Evolutionary conservation across 2,888 invertebrate genomes (phyloP), one percentile per base, ranked within the genome.

Genomic region (Lithophane ornitopus): DNA sequence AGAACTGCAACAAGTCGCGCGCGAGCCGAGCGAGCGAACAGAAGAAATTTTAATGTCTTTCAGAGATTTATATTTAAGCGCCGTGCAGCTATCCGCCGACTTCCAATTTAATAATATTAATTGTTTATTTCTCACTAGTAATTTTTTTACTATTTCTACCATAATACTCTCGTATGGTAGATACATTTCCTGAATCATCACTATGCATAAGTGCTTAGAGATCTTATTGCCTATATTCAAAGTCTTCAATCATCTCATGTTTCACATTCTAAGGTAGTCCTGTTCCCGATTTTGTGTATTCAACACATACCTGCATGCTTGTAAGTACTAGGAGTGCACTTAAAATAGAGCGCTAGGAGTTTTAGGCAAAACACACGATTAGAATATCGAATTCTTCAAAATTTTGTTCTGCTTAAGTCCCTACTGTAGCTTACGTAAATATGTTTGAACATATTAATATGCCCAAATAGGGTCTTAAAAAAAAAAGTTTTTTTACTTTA

Each of bases 311-410:
- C 14, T 70, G 61, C 14, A 49, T 56, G 63, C 68, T 74, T 79
- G 44, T 61, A 80, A 79, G 74, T 52, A 84, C 70, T 26, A 66
- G 66, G 34, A 58, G 71, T 68, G 83, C 83, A 80, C 74, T 84
- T 74, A 70, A 67, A 26, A 28, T 46, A n/a, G 22, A 63, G 67
- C 70, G 70, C 81, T 49, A n/a, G 52, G 62, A 70, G 84, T 81
- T 81, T 84, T 74, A 80, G 82, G 58, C 61, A 77, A 67, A 74
- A 70, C 67, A 82, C 83, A 49, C 61, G 84, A 80, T 74, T 84
- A 74, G 81, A 81, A 81, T 81, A 67, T 44, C 74, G 78, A 78
- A 70, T 78, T 49, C 67, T 67, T 78, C 34, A 67, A 63, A 61
- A 76, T 76, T 19, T 65, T 61, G 59, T 66, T 56, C n/a, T 3